A percentile compares a stretch with the other conserved stretches of the same genome.
These are phyloP conservation scores for Eufriesea mexicana DNA, from an alignment of 1,140 invertebrate genomes.

Conservation along the genomic window DNA sequence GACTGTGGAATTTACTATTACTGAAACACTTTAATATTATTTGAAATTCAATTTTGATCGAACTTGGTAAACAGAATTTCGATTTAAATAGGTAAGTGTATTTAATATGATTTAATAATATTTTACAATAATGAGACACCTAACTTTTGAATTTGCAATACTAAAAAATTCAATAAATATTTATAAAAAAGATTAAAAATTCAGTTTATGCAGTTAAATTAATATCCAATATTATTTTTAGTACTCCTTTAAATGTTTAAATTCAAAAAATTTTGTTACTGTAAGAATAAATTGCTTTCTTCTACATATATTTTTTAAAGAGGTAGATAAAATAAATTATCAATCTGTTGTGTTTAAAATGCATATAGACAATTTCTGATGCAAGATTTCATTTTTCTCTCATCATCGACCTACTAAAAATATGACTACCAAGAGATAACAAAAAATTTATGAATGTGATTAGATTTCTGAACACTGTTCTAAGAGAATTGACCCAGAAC, in stretches of 20 bases:
- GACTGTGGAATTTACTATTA: conserved; percentile 11
- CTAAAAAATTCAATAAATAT: no score
- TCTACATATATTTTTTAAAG: no score
- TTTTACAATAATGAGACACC: no score
- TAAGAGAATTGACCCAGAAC: conserved; percentile 46
- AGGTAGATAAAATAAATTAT: no score
- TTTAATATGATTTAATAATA: not conserved
- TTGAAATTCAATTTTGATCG: not conserved
- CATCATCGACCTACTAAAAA: conserved; percentile 46
- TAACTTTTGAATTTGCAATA: no score
- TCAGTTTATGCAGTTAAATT: no score
- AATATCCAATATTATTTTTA: no score
- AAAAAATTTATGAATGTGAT: conserved; percentile 52
- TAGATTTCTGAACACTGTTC: conserved; percentile 37
- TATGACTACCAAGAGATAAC: conserved; percentile 30
- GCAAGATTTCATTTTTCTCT: conserved; percentile 60
- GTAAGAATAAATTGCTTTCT: no score
- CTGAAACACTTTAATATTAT: not conserved
- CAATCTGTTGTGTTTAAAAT: no score
- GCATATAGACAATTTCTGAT: conserved; percentile 52
- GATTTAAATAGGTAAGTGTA: conserved; percentile 9
- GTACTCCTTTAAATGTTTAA: no score
- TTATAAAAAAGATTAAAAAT: no score
- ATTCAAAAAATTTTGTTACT: no score
- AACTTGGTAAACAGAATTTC: conserved; percentile 1